Evolutionary conservation across 1,140 invertebrate species (phyloP).

Genomic region (Nephila pilipes): DNA sequence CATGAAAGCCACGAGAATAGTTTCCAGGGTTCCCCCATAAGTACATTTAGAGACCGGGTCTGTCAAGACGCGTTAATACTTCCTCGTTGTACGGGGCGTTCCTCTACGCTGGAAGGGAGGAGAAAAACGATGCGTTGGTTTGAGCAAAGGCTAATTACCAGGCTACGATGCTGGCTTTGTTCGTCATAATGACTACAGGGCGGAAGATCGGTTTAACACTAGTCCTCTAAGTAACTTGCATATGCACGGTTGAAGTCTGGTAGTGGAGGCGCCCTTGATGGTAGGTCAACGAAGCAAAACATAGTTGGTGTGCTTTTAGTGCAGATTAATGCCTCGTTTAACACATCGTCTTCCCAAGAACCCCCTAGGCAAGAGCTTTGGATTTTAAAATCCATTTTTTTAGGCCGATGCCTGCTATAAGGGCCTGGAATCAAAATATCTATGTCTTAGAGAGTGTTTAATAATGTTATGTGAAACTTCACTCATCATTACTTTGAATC

Average conservation of each 20-base stretch:
- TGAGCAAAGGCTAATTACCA: slow-evolving; percentile 53
- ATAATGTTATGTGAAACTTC: no score
- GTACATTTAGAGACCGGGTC: slow-evolving; percentile 61
- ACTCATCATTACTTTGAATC: no score
- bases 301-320: no score
- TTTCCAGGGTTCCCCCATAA: slow-evolving; percentile 53
- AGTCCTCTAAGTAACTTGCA: slow-evolving; percentile 32
- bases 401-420: no score
- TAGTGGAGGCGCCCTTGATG: not conserved
- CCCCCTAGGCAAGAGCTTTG: no score
- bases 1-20: slow-evolving; percentile 59
- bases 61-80: slow-evolving; percentile 51
- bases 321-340: no score
- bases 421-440: no score
- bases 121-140: not conserved
- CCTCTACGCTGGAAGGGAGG: not conserved
- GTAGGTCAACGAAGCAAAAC: not conserved
- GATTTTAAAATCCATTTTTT: no score
- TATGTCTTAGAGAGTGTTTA: no score
- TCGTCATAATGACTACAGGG: slow-evolving; percentile 25
- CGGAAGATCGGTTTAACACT: not conserved
- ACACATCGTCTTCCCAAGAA: no score
- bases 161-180: slow-evolving; percentile 27
- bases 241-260: not conserved
- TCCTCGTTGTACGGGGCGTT: slow-evolving; percentile 37